Conservation (phyloP, 2,888 invertebrate species). For the Ditula angustiorana region DNA sequence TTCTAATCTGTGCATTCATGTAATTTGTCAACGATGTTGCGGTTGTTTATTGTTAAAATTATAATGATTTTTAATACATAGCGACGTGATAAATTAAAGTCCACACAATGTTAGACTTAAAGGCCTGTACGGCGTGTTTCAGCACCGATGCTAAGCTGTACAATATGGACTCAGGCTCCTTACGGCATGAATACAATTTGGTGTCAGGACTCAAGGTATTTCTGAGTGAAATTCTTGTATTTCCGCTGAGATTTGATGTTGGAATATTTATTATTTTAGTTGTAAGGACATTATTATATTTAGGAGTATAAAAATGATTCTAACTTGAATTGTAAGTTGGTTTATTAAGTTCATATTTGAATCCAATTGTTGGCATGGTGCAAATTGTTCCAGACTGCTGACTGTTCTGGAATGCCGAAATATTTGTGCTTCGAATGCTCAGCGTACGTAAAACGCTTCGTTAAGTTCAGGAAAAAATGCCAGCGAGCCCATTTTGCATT, state of each 20-base stretch:
- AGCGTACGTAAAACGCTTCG: conserved; percentile 61
- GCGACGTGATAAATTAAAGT: conserved; percentile 28
- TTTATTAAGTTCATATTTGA: no score
- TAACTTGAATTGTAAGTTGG: no score
- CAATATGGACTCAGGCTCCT: conserved; percentile 61
- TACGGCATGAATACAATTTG: conserved; percentile 66
- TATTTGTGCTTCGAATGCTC: conserved; percentile 71
- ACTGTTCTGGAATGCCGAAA: conserved; percentile 65
- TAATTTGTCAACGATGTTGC: conserved; percentile 23
- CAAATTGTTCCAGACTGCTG: conserved; percentile 57
- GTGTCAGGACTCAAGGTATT: conserved; percentile 72
- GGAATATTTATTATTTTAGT: conserved; percentile 5
- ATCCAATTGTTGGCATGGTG: no score
- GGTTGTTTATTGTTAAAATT: conserved; percentile 31
- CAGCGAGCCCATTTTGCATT: conserved; percentile 69
- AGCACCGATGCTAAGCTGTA: conserved; percentile 64
- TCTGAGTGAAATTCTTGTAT: conserved; percentile 8
- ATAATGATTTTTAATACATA: conserved; percentile 28
- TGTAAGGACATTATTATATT: conserved; percentile 17
- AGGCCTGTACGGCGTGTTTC: conserved; percentile 73
- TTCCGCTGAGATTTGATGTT: neutral
- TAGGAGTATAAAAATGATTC: neutral
- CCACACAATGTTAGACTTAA: conserved; percentile 63
- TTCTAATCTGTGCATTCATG: neutral
- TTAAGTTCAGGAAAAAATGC: conserved; percentile 71